These are phyloP conservation scores for Trichopria drosophilae DNA, from an alignment of 2,888 invertebrate genomes.

Conservation along the genomic window DNA sequence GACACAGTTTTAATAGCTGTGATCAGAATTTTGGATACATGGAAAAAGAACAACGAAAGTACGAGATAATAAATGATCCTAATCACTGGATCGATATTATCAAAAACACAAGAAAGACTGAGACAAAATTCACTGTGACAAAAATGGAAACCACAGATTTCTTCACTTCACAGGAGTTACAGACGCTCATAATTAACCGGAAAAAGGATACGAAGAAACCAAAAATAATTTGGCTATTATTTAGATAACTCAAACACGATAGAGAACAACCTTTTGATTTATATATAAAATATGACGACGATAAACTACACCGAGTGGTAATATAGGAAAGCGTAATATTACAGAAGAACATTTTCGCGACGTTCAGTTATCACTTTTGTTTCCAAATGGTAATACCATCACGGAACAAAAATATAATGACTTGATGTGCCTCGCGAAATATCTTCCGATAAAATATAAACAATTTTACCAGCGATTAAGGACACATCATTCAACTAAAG, in stretches of 20 bases:
- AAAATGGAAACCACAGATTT: slow-evolving; percentile 6
- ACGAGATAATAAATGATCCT: background rate
- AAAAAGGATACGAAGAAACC: background rate
- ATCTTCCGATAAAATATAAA: background rate
- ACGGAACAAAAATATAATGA: slow-evolving; percentile 8
- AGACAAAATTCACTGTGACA: slow-evolving; percentile 2
- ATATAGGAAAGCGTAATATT: slow-evolving; percentile 1
- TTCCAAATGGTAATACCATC: slow-evolving; percentile 2
- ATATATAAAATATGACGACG: background rate
- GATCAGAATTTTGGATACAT: slow-evolving; percentile 5
- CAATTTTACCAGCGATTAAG: too few relatives aligned
- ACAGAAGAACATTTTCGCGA: slow-evolving; percentile 1
- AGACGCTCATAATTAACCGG: background rate
- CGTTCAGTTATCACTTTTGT: background rate
- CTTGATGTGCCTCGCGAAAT: slow-evolving; percentile 2
- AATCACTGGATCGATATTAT: slow-evolving; percentile 5
- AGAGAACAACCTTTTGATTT: slow-evolving; percentile 9
- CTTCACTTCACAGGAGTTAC: slow-evolving; percentile 1
- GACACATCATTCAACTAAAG: too few relatives aligned
- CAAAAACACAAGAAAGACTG: background rate
- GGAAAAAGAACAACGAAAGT: slow-evolving; percentile 1
- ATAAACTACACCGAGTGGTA: background rate
- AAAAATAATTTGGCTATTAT: background rate
- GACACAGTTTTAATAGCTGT: slow-evolving; percentile 5
- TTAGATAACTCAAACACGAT: background rate